Evolutionary conservation across 2,797 vertebrate genomes (phyloP).

Genomic region (Betta splendens): DNA sequence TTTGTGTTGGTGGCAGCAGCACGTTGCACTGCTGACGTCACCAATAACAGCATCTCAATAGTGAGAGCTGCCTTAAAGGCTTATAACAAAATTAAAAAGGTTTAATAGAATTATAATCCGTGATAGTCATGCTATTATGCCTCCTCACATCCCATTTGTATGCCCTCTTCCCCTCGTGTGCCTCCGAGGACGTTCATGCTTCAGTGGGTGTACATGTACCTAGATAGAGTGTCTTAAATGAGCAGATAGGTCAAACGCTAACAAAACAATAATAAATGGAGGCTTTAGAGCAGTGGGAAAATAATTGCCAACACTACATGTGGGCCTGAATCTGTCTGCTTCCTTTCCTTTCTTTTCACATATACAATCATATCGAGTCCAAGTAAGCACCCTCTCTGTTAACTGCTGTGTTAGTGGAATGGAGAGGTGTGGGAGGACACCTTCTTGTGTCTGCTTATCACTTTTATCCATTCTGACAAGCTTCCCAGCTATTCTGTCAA

Average conservation of each 20-base stretch:
- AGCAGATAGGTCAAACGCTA: constrained; percentile 47
- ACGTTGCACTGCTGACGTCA: too few species aligned
- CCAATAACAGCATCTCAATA: too few species aligned
- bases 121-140: background rate
- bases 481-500: constrained; percentile 48
- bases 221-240: constrained; percentile 45
- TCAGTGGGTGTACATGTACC: constrained; percentile 44
- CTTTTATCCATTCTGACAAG: constrained; percentile 56
- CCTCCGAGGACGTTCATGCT: constrained; percentile 49
- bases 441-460: constrained; percentile 34
- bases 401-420: constrained; percentile 14
- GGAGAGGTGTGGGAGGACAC: constrained; percentile 48
- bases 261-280: constrained; percentile 21
- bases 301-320: too few species aligned
- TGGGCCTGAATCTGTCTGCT: background rate
- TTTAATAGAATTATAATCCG: background rate
- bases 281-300: constrained; percentile 17
- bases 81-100: background rate
- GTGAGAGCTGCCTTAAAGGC: too few species aligned
- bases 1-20: too few species aligned
- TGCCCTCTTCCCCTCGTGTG: constrained; percentile 12
- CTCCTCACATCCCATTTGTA: constrained; percentile 14
- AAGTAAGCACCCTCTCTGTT: constrained; percentile 21
- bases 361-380: constrained; percentile 33
- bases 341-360: constrained; percentile 6